phyloP scores from a whole-genome alignment of 2,797 vertebrate species.

The Pyrocephalus nanus region DNA sequence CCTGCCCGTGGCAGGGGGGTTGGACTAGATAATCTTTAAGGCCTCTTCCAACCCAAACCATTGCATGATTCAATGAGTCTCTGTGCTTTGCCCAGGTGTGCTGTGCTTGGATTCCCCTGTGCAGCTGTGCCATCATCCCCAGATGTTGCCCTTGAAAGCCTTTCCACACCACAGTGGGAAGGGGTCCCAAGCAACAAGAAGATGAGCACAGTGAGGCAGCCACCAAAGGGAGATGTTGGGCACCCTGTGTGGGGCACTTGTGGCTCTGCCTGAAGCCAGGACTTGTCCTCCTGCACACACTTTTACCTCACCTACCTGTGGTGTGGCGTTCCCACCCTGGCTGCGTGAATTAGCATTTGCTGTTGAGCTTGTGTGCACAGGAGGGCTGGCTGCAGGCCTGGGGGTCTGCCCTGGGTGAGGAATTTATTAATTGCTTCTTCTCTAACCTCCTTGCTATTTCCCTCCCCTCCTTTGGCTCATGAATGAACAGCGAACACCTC shows the following conservation, averaged over 20 bases:
- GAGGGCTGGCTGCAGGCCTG: background rate
- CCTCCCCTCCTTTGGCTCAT: background rate
- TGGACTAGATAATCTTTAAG: background rate
- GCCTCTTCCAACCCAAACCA: background rate
- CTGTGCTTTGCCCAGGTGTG: accelerated
- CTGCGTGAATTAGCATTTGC: too few relatives aligned
- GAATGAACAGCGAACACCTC: background rate
- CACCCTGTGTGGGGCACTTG: background rate
- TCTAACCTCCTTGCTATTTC: background rate
- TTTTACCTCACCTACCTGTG: accelerated
- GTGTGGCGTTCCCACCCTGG: accelerated
- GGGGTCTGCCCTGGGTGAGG: background rate
- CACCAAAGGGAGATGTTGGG: background rate
- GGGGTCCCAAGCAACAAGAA: background rate
- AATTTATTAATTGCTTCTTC: background rate
- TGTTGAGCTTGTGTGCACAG: background rate
- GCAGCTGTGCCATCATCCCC: background rate
- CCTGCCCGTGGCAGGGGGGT: background rate
- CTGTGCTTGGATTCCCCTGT: background rate
- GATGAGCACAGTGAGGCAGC: accelerated
- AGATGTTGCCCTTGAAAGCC: background rate
- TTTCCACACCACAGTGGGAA: accelerated
- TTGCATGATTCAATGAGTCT: background rate
- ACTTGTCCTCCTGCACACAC: background rate
- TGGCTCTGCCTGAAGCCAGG: background rate